Base-by-base conservation (phyloP, 1,140 invertebrate species). In the Delia radicum region DNA sequence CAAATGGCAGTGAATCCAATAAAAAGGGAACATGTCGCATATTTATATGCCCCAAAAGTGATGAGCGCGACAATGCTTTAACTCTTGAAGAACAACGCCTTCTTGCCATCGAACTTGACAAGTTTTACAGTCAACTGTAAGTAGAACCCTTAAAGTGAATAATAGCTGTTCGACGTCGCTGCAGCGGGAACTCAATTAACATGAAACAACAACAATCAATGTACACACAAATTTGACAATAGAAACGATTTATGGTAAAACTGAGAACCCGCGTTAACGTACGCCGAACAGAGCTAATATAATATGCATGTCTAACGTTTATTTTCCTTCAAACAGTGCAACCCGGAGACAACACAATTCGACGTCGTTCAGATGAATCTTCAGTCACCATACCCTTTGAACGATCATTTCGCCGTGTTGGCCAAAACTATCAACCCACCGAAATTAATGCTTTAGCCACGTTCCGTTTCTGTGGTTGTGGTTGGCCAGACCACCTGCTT, bases 331-430 rank as follows among this genome's bases (percentile, higher is more conserved):
- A 0, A 78, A n/a, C n/a, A 91, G 90, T 91, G 77, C 84, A 86
- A 69, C 88, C 89, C 6, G 90, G 90, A 2, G 81, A 81, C 33
- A 92, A 91, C 76, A 87, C 81, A 2, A 87, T 92, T 10, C 85
- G 83, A 2, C 88, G 91, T 46, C 79, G 81, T 3, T 92, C 91
- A 0, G 83, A 80, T 0, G 87, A 91, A 0, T 91, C 91, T 1
- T 88, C 88, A n/a, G 88, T 93, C 10, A 92, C 91, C 0, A 90
- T 92, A 79, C 89, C 91, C 5, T 91, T 90, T 76, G 91, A 91
- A 61, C 86, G 89, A 33, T 91, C 89, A 3, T 92, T 92, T 87
- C 86, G 90, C n/a, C n/a, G n/a, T n/a, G n/a, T n/a, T n/a, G n/a
- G 87, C 91, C 74, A 81, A 92, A 42, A 88, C 87, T 12, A 79